Evolutionary conservation across 2,888 invertebrate species (phyloP), one percentile per base, ranked within the genome.

Genomic region (Tipula lateralis): DNA sequence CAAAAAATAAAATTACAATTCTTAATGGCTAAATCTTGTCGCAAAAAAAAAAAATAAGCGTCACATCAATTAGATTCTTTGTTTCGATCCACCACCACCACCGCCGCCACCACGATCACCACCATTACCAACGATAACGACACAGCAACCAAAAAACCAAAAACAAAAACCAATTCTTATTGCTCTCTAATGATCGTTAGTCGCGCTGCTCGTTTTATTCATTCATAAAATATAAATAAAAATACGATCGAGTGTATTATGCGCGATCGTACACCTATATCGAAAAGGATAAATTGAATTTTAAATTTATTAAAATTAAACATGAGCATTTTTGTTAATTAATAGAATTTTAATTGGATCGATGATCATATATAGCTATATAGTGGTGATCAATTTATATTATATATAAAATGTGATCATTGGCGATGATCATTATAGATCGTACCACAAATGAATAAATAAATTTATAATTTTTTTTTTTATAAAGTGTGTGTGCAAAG

Each of bases 1-100:
- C n/a, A 44, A 13, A 44, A 50, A 44, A n/a, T n/a, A 50, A 50
- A 50, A 90, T 90, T 90, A 91, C 92, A 92, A 92, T 91, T 92
- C 93, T 93, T 93, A 93, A 93, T 93, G 93, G 93, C 92, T 92
- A 92, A 93, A 93, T 92, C 93, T 91, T 93, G 93, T 93, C 92
- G 91, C 91, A 91, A 93, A 92, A 93, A n/a, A n/a, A n/a, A n/a
- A n/a, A 92, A 92, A 92, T 92, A 92, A 92, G 92, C 92, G 92
- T 92, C 92, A 92, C 93, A 92, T 93, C 93, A 92, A 93, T 93
- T 92, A 93, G 92, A 91, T 90, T 16, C 91, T 82, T 83, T 34
- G 36, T 84, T 84, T 84, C 39, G n/a, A 16, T 50, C 7, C 44
- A 50, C 16, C 44, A 50, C 44, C 44, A 16, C 36, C 36, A 36